Percentiles rank a stretch among this genome's conserved stretches.
These are phyloP conservation scores for Megaptera novaeangliae DNA, from an alignment of 2,113 vertebrate species.

Conservation along the genomic window DNA sequence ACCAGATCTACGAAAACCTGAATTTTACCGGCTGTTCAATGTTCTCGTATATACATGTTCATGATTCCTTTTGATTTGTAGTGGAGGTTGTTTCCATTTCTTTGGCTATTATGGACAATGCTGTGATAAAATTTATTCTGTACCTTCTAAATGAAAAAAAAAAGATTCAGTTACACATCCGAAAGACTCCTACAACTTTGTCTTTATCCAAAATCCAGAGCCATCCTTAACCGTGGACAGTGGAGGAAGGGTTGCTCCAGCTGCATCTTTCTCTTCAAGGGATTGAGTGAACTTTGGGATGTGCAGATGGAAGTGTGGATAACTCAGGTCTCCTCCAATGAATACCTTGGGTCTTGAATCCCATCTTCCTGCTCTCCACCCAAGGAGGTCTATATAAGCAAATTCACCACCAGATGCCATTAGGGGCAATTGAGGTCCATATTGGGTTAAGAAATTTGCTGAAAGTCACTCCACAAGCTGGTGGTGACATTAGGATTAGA, in stretches of 20 bases:
- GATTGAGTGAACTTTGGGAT: not conserved
- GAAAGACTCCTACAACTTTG: not conserved
- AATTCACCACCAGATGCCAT: not conserved
- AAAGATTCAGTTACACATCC: not conserved
- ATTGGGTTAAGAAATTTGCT: not conserved
- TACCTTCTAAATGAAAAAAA: not conserved
- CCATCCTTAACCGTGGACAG: fast-evolving
- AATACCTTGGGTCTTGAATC: too few species aligned
- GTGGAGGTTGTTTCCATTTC: not conserved
- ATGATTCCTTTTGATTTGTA: not conserved
- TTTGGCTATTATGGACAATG: not conserved
- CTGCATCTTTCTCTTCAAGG: not conserved
- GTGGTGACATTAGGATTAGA: not conserved
- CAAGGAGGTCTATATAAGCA: not conserved
- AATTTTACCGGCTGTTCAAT: not conserved
- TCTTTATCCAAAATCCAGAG: not conserved
- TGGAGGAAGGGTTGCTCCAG: fast-evolving
- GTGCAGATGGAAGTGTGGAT: not conserved
- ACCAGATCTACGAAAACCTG: not conserved
- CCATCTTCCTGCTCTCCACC: not conserved
- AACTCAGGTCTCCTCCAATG: not conserved
- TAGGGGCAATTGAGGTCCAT: not conserved
- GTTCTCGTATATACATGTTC: not conserved
- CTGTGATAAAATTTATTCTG: not conserved
- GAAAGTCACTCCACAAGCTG: too few species aligned